These are phyloP conservation scores for Reinhardtius hippoglossoides DNA, from an alignment of 2,113 vertebrate species.

Conservation along the genomic window DNA sequence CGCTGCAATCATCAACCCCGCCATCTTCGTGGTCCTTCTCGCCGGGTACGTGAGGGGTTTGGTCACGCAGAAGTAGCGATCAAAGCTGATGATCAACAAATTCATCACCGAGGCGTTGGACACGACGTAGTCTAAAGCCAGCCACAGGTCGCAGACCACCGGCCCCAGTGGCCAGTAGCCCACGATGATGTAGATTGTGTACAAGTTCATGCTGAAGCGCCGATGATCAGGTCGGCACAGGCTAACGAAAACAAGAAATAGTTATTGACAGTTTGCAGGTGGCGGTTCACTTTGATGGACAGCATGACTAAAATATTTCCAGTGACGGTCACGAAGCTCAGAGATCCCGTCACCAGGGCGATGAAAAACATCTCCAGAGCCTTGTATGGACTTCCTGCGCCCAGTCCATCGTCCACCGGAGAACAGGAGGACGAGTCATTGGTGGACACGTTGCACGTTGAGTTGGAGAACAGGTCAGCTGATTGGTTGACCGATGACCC, in stretches of 20 bases:
- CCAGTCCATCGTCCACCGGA: constrained; percentile 58
- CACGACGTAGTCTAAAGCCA: constrained; percentile 96
- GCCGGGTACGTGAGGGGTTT: constrained; percentile 95
- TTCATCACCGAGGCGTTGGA: constrained; percentile 99
- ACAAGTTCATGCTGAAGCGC: constrained; percentile 99
- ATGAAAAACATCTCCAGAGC: constrained; percentile 97
- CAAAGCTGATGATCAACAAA: constrained; percentile 97
- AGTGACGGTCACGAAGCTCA: constrained; percentile 96
- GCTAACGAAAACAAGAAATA: constrained; percentile 98
- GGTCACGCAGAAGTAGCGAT: constrained; percentile 98
- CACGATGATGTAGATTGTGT: constrained; percentile 95
- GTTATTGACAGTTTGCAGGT: constrained; percentile 98
- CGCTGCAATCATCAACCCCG: constrained; percentile 94
- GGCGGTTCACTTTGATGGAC: constrained; percentile 98
- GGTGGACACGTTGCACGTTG: constrained; percentile 83
- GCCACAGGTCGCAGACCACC: constrained; percentile 96
- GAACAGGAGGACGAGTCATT: constrained; percentile 78
- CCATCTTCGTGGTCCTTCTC: constrained; percentile 97
- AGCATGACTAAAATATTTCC: constrained; percentile 99
- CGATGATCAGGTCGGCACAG: constrained; percentile 95
- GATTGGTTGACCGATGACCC: constrained; percentile 84
- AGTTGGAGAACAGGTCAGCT: constrained; percentile 79
- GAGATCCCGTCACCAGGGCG: constrained; percentile 91
- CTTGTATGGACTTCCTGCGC: constrained; percentile 85
- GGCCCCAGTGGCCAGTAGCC: constrained; percentile 97